Percentiles rank a stretch among this genome's conserved stretches.
Conservation (phyloP, 2,113 vertebrate species). For the Pseudorhombus dupliciocellatus region DNA sequence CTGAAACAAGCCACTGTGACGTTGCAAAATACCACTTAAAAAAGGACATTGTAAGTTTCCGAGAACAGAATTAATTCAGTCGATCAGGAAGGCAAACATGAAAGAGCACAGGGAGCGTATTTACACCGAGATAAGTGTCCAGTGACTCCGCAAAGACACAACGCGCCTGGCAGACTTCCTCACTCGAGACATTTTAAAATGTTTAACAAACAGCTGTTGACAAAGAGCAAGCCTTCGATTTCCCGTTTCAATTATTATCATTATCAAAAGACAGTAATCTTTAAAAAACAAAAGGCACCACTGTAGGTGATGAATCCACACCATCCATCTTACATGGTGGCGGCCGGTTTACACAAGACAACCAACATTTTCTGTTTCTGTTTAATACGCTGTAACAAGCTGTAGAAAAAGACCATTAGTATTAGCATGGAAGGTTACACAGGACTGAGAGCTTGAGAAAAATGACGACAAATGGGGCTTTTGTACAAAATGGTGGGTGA, state of each 20-base stretch:
- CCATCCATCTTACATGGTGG: slow-evolving; percentile 55
- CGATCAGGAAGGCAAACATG: slow-evolving; percentile 65
- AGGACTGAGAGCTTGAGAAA: slow-evolving; percentile 39
- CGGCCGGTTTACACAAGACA: slow-evolving; percentile 58
- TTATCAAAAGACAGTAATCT: slow-evolving; percentile 68
- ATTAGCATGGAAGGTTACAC: slow-evolving; percentile 49
- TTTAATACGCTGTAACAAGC: slow-evolving; percentile 55
- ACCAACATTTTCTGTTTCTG: slow-evolving; percentile 54
- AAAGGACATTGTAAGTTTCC: slow-evolving; percentile 68
- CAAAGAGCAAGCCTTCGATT: slow-evolving; percentile 55
- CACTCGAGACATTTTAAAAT: slow-evolving; percentile 68
- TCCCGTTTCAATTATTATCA: slow-evolving; percentile 35
- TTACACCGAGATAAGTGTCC: slow-evolving; percentile 66
- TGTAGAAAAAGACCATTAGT: slow-evolving; percentile 58
- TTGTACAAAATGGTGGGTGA: slow-evolving; percentile 63
- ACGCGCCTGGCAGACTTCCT: slow-evolving; percentile 54
- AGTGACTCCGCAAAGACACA: slow-evolving; percentile 61
- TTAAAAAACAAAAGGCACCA: slow-evolving; percentile 74
- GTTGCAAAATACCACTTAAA: slow-evolving; percentile 77
- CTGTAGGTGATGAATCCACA: slow-evolving; percentile 64
- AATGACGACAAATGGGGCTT: slow-evolving; percentile 38
- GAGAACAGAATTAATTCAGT: slow-evolving; percentile 64
- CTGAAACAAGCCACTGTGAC: slow-evolving; percentile 81
- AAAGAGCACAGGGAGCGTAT: slow-evolving; percentile 70
- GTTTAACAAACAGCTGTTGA: slow-evolving; percentile 66